Conservation (phyloP, 2,888 invertebrate genomes). For the Chaetogeoica ovagalla region DNA sequence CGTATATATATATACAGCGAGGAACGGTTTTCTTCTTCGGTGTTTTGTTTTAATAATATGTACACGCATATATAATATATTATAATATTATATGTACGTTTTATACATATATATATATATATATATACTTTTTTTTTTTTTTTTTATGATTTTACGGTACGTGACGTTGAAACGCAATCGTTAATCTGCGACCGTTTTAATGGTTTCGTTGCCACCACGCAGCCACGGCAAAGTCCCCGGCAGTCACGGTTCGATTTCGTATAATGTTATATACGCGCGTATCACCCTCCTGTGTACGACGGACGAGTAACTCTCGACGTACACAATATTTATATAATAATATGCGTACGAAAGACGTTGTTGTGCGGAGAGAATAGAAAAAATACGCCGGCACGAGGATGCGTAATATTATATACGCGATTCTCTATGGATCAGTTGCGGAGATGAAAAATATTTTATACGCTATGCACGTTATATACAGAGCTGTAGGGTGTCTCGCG, state of each 20-base stretch:
- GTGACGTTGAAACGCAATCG: conserved; percentile 46
- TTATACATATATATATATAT: neutral
- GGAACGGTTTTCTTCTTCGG: conserved; percentile 10
- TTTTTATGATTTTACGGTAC: conserved; percentile 52
- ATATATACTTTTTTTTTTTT: neutral
- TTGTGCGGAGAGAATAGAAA: no score
- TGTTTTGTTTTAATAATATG: conserved; percentile 26
- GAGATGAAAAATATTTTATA: no score
- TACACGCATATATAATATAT: neutral
- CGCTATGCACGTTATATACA: no score
- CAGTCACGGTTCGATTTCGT: conserved; percentile 47
- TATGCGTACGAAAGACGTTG: no score
- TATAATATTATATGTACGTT: neutral
- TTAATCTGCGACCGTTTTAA: conserved; percentile 52
- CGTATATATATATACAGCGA: no score
- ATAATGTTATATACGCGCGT: neutral
- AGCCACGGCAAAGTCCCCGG: conserved; percentile 10
- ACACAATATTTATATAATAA: no score
- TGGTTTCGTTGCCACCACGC: conserved; percentile 43
- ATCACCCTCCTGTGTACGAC: no score
- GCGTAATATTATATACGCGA: no score
- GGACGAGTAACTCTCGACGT: no score
- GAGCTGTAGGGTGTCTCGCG: no score
- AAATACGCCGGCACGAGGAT: no score
- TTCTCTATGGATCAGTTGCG: no score